A percentile compares a stretch with the other conserved stretches of the same genome.
Evolutionary conservation across 1,140 invertebrate species (phyloP).

Genomic region (Cylas formicarius): DNA sequence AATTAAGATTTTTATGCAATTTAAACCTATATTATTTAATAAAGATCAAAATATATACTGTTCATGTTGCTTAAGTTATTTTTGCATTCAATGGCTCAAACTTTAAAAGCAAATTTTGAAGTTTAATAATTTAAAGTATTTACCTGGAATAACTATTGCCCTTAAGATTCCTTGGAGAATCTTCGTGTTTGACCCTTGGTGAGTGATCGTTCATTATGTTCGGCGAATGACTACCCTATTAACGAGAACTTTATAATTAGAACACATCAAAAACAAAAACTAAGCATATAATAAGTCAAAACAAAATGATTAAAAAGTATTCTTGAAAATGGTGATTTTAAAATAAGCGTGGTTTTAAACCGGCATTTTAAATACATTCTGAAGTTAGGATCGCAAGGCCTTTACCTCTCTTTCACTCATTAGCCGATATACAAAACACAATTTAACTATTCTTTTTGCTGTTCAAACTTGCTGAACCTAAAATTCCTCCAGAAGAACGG

Average conservation of each 20-base stretch:
- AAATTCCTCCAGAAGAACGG: too few species aligned
- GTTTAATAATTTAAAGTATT: conserved; percentile 4
- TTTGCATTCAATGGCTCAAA: too few species aligned
- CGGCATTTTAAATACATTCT: too few species aligned
- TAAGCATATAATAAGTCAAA: conserved; percentile 6
- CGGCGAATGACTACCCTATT: conserved; percentile 30
- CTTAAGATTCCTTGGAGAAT: conserved; percentile 37
- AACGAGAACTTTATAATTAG: conserved; percentile 4
- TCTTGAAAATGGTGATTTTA: too few species aligned
- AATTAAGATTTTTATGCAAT: too few species aligned
- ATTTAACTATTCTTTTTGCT: not conserved
- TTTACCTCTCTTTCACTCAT: conserved; percentile 33
- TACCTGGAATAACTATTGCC: conserved; percentile 37
- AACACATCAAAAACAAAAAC: not conserved
- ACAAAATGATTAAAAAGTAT: conserved; percentile 9
- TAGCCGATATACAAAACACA: too few species aligned
- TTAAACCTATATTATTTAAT: too few species aligned
- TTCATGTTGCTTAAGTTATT: too few species aligned
- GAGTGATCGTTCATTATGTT: conserved; percentile 30
- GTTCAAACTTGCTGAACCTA: conserved; percentile 1
- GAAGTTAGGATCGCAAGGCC: conserved; percentile 11
- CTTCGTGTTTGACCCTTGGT: conserved; percentile 33
- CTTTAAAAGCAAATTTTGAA: conserved; percentile 2
- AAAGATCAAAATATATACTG: too few species aligned
- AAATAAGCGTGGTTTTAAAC: too few species aligned